A percentile compares a stretch with the other conserved stretches of the same genome.
Conservation (phyloP, 2,888 invertebrate species). For the Rosalia funebris region DNA sequence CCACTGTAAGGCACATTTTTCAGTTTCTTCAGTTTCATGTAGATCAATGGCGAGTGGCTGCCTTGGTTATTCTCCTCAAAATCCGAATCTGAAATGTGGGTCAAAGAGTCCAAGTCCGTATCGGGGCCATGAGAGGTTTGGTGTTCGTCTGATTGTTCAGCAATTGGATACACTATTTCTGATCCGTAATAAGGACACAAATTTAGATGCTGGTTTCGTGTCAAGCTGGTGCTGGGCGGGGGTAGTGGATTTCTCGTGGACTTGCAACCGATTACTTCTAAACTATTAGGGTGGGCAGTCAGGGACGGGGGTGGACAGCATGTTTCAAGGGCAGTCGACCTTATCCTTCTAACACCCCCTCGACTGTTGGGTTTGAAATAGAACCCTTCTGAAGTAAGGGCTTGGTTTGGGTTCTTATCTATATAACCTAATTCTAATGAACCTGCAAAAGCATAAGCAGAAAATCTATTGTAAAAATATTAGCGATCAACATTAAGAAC, state of each 20-base stretch:
- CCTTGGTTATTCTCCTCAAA: slow-evolving; percentile 75
- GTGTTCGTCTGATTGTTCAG: slow-evolving; percentile 85
- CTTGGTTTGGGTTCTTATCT: slow-evolving; percentile 63
- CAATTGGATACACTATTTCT: slow-evolving; percentile 85
- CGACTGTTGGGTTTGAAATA: slow-evolving; percentile 57
- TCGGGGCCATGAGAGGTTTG: slow-evolving; percentile 73
- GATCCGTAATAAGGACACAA: slow-evolving; percentile 73
- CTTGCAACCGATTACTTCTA: slow-evolving; percentile 74
- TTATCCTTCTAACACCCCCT: slow-evolving; percentile 73
- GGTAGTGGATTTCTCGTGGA: slow-evolving; percentile 74
- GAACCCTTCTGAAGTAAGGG: slow-evolving; percentile 58
- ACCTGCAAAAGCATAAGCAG: slow-evolving; percentile 63
- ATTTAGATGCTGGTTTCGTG: slow-evolving; percentile 76
- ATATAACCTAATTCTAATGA: slow-evolving; percentile 69
- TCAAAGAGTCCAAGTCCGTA: slow-evolving; percentile 68
- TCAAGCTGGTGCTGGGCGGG: slow-evolving; percentile 76
- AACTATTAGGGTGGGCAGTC: slow-evolving; percentile 84
- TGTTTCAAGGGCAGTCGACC: slow-evolving; percentile 77
- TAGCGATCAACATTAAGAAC: too few relatives aligned
- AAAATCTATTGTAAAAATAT: slow-evolving; percentile 59
- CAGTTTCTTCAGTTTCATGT: slow-evolving; percentile 51
- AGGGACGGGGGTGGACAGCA: slow-evolving; percentile 75
- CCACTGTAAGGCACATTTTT: slow-evolving; percentile 52
- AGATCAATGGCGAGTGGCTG: slow-evolving; percentile 75
- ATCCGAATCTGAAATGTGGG: slow-evolving; percentile 73